phyloP scores from a whole-genome alignment of 2,888 invertebrate genomes.

The Lasioglossum pauxillum region DNA sequence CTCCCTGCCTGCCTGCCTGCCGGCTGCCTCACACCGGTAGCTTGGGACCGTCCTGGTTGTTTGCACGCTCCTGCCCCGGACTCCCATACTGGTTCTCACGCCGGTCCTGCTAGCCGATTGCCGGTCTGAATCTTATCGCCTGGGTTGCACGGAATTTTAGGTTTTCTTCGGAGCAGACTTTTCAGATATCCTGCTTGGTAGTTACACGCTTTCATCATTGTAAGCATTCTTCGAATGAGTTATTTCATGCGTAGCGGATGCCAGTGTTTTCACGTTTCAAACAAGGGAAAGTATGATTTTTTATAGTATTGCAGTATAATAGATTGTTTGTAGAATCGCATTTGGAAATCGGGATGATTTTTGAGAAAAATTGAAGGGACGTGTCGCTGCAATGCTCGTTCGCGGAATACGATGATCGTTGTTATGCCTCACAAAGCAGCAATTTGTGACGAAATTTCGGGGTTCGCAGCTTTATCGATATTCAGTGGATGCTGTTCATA shows the following conservation, averaged over 20 bases:
- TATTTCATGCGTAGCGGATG: too few species aligned
- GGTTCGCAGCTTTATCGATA: constrained; percentile 50
- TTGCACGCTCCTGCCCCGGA: constrained; percentile 2
- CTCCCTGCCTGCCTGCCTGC: not conserved
- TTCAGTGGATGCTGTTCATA: constrained; percentile 24
- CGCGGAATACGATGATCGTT: constrained; percentile 23
- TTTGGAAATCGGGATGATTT: not conserved
- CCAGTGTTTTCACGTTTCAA: too few species aligned
- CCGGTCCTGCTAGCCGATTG: not conserved
- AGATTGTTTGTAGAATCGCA: not conserved
- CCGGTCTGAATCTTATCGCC: not conserved
- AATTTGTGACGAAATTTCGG: constrained; percentile 48
- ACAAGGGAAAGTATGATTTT: not conserved
- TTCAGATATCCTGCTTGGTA: not conserved
- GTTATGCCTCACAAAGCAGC: constrained; percentile 22
- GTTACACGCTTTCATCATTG: too few species aligned
- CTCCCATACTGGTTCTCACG: constrained; percentile 23
- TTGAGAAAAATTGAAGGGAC: not conserved
- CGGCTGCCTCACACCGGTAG: constrained; percentile 27
- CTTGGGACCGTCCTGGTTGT: constrained; percentile 18
- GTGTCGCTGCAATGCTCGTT: constrained; percentile 19
- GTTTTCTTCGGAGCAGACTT: not conserved
- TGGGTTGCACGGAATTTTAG: not conserved
- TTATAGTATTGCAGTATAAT: not conserved
- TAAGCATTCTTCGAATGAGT: too few species aligned